Conservation (phyloP, 2,113 vertebrate genomes). For the Tyrannus savana region DNA sequence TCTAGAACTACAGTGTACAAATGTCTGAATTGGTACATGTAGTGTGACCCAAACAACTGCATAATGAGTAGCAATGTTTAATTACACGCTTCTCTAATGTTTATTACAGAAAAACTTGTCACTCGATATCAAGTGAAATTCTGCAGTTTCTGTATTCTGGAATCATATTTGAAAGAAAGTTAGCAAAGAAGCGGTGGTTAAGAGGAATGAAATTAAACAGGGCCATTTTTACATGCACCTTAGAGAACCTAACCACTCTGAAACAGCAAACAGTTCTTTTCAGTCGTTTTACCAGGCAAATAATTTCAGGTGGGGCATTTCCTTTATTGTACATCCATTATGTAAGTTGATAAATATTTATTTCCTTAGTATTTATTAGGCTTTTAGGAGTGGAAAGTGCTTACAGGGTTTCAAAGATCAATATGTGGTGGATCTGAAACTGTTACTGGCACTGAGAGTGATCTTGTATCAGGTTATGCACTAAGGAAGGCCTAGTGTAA, state of each 20-base stretch:
- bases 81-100: not conserved
- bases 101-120: not conserved
- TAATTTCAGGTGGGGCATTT: not conserved
- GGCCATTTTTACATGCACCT: not conserved
- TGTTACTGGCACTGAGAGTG: not conserved
- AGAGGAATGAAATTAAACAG: not conserved
- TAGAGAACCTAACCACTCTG: not conserved
- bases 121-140: not conserved
- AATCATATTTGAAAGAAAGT: not conserved
- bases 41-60: not conserved
- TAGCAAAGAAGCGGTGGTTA: not conserved
- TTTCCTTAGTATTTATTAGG: not conserved
- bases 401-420: not conserved
- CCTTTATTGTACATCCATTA: not conserved
- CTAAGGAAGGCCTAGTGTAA: not conserved
- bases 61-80: not conserved
- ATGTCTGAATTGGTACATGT: not conserved
- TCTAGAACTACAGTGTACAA: not conserved
- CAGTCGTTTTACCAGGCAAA: not conserved
- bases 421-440: not conserved
- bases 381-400: not conserved
- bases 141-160: not conserved
- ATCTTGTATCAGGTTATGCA: not conserved
- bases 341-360: not conserved
- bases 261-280: not conserved